Percentiles rank a stretch among this genome's conserved stretches.
These are phyloP conservation scores for Ameiurus melas DNA, from an alignment of 2,113 vertebrate genomes.

Conservation along the genomic window DNA sequence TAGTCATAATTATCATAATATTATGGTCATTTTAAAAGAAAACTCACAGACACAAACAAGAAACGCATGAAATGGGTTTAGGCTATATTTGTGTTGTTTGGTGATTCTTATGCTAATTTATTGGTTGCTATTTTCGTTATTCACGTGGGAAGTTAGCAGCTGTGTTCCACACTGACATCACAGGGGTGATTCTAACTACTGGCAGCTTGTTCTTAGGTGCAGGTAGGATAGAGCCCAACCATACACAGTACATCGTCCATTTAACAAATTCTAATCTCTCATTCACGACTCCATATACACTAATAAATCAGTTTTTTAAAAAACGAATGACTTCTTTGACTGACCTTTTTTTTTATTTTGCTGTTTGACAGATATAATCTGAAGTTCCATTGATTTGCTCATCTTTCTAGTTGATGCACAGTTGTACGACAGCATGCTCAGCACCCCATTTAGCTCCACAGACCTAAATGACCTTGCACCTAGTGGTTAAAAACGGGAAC, in stretches of 20 bases:
- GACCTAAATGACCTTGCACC: neutral
- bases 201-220: neutral
- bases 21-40: neutral
- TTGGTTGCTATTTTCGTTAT: neutral
- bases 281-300: neutral
- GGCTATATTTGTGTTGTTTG: neutral
- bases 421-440: neutral
- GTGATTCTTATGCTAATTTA: neutral
- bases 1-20: neutral
- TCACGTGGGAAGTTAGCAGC: conserved; percentile 8
- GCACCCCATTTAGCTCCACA: neutral
- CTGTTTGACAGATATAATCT: too few species aligned
- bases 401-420: too few species aligned
- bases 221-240: neutral
- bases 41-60: neutral
- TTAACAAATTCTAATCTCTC: neutral
- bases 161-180: neutral
- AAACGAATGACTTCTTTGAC: neutral
- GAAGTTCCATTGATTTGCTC: too few species aligned
- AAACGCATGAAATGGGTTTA: neutral
- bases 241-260: neutral
- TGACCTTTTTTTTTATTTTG: too few species aligned
- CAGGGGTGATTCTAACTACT: neutral
- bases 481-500: neutral
- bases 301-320: too few species aligned